These are phyloP conservation scores for Pycnonotus jocosus DNA, from an alignment of 2,113 vertebrate genomes.

Conservation along the genomic window DNA sequence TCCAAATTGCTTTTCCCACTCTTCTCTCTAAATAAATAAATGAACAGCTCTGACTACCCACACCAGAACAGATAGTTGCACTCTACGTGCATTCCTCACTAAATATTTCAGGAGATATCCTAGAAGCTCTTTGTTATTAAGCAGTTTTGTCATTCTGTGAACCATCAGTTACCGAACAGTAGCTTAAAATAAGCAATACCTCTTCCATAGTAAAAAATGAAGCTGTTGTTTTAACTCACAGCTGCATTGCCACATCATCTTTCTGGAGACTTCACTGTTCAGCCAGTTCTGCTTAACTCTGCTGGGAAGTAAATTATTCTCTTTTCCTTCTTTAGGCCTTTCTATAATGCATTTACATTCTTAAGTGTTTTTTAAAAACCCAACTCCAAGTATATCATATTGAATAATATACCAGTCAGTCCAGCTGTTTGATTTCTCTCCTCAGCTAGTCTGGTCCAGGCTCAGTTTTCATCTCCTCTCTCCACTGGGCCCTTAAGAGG, in stretches of 20 bases:
- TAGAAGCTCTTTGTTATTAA: constrained; percentile 46
- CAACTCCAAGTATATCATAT: neutral
- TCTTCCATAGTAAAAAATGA: neutral
- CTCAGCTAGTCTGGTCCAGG: neutral
- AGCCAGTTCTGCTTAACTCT: neutral
- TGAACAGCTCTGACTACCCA: constrained; percentile 33
- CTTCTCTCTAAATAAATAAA: constrained; percentile 50
- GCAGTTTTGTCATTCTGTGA: constrained; percentile 42
- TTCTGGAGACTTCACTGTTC: neutral
- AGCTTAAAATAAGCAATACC: constrained; percentile 20
- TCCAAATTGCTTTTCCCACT: constrained; percentile 33
- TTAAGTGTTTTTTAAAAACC: neutral
- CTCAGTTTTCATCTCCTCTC: neutral
- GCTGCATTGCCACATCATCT: neutral
- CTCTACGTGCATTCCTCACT: constrained; percentile 9
- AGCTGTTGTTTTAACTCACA: constrained; percentile 23
- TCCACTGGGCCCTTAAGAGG: neutral
- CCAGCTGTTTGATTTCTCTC: neutral
- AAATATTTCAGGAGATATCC: constrained; percentile 52
- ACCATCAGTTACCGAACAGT: constrained; percentile 4
- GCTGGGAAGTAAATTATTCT: neutral
- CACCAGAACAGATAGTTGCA: neutral
- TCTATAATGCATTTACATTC: neutral
- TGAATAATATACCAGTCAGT: neutral
- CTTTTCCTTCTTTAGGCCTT: neutral